These are phyloP conservation scores for Zaprionus lachaisei DNA, from an alignment of 1,140 invertebrate genomes.

Conservation along the genomic window DNA sequence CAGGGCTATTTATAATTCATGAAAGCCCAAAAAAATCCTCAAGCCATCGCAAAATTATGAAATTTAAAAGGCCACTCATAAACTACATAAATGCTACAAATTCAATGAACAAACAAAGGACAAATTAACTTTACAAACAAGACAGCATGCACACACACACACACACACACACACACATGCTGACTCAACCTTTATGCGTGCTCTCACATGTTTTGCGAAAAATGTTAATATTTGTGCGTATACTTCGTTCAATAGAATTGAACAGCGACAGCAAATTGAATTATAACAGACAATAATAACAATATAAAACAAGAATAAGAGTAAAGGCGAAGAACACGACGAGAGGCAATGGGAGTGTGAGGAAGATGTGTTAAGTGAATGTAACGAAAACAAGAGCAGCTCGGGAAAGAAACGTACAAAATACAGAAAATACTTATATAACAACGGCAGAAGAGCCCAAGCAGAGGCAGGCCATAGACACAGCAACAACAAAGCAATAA, in stretches of 20 bases:
- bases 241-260: constrained; percentile 46
- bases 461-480: constrained; percentile 36
- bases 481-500: constrained; percentile 32
- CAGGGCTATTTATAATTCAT: constrained; percentile 24
- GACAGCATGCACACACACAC: constrained; percentile 28
- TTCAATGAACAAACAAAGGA: constrained; percentile 58
- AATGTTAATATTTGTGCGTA: constrained; percentile 65
- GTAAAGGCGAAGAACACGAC: constrained; percentile 40
- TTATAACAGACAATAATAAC: constrained; percentile 63
- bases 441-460: constrained; percentile 23
- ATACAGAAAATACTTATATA: constrained; percentile 43
- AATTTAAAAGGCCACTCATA: constrained; percentile 57
- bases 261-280: constrained; percentile 46
- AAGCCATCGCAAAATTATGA: constrained; percentile 20
- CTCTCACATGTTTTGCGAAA: constrained; percentile 21
- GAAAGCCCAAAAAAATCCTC: background rate
- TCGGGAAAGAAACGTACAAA: constrained; percentile 25
- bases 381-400: constrained; percentile 28
- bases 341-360: constrained; percentile 37
- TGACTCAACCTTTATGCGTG: constrained; percentile 19
- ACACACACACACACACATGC: constrained; percentile 4
- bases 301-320: constrained; percentile 36
- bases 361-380: constrained; percentile 30
- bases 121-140: constrained; percentile 55
- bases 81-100: constrained; percentile 50